Base-by-base conservation (phyloP, 2,797 vertebrate species). In the Telmatherina bonti region DNA sequence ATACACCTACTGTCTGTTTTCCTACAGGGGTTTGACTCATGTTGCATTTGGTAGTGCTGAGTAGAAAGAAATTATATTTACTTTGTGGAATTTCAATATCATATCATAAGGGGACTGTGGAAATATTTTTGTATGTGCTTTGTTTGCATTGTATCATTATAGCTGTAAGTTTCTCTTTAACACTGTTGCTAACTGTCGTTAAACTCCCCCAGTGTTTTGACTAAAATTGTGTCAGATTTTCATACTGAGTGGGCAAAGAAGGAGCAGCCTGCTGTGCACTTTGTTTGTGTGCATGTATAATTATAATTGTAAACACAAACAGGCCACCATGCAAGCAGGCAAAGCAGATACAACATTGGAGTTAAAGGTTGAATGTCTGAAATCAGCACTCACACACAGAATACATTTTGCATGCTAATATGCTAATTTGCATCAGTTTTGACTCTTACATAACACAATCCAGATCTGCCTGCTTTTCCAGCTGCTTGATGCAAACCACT, bases 341-440 rank as follows among this genome's bases (percentile, higher is more conserved):
- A 15, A 15, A 27, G 49, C 10, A 24, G 20, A 52, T 12, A 53
- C 38, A 31, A 68, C 64, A 9, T 33, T 22, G 12, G 35, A 71
- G 59, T 36, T 62, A 20, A 78, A 78, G 53, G 31, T 76, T 68
- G 79, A 70, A 73, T 5, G 3, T 41, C 27, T 38, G 52, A 63
- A 74, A 69, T 31, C 8, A 26, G 51, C 11, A 11, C 30, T 53
- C 12, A 26, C 24, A 2, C 51, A 1, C 18, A 54, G 31, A 31
- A 35, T 43, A 47, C 1, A 59, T 27, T 78, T 65, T 76, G 20
- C 51, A 75, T 77, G 36, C 22, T 49, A 60, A 78, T 49, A n/a
- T 24, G 4, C 5, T 49, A 16, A 72, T 72, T 69, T 74, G 55
- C 61, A 69, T 85, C 13, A 4, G 7, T 74, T 72, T 24, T 22